Evolutionary conservation across 2,797 vertebrate species (phyloP), one percentile per base, ranked within the genome.

Genomic region (Paratrypauchen microcephalus): DNA sequence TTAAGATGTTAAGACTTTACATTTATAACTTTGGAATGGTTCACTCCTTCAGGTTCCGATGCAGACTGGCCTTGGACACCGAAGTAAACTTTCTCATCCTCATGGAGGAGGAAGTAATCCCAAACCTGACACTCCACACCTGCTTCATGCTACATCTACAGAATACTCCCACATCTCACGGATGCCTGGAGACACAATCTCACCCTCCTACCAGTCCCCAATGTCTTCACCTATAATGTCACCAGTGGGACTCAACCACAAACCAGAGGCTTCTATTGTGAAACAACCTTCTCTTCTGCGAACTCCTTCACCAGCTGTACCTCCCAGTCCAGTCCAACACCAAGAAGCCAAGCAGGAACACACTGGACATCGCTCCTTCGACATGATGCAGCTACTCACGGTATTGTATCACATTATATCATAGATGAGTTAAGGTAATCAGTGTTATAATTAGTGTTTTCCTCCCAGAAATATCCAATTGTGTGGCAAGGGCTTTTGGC

Each of bases 401-500:
- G 98, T 98, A 89, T 87, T 92, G 68, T 28, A 28, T 28, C 13
- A 66, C 15, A 15, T 62, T 41, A 4, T 52, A 6, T 68, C 54
- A 30, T 15, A 66, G 5, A 54, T 15, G 26, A n/a, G 23, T 61
- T 39, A n/a, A 6, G n/a, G 13, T 24, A 47, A 15, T 45, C 21
- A 13, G 15, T 18, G 4, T 63, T 24, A 56, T 13, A 16, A 15
- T 47, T n/a, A 23, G 0, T 47, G 2, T 47, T 24, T 18, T 80
- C 68, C 66, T 21, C 72, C 69, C 91, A 99, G 98, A 99, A 98
- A 89, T 99, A 99, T 86, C 98, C 98, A 1, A 99, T 99, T 16
- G 96, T 99, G 67, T 99, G 97, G 98, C 98, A 99, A 93, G 98
- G 98, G 68, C 92, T 98, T 24, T 73, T 99, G 87, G 98, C 97